A percentile compares a stretch with the other conserved stretches of the same genome.
phyloP scores from a whole-genome alignment of 2,888 invertebrate genomes.

The Hirtodrosophila alboralis region DNA sequence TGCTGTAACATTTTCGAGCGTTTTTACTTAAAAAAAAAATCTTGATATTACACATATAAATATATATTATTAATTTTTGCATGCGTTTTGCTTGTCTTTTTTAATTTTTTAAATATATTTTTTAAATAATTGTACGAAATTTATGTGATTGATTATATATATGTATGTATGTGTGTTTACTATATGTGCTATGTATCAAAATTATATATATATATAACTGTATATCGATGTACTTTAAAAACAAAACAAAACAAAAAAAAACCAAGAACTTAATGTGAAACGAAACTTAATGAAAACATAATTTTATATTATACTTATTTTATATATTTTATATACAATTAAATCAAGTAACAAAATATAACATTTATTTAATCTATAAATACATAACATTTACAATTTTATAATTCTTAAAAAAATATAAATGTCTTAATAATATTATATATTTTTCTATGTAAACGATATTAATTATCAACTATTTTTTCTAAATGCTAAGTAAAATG shows the following conservation, averaged over 20 bases:
- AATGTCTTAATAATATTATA: slow-evolving; percentile 13
- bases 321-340: slow-evolving; percentile 10
- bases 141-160: slow-evolving; percentile 46
- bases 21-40: slow-evolving; percentile 34
- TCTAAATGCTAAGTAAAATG: too few species aligned
- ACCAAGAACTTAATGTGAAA: slow-evolving; percentile 3
- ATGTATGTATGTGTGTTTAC: slow-evolving; percentile 2
- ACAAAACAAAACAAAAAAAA: slow-evolving; percentile 1
- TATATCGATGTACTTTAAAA: slow-evolving; percentile 49
- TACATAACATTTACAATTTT: neutral
- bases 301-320: too few species aligned
- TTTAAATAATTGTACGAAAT: slow-evolving; percentile 41
- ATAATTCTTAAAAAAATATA: slow-evolving; percentile 10
- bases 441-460: slow-evolving; percentile 16
- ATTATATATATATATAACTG: slow-evolving; percentile 33
- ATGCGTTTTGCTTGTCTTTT: slow-evolving; percentile 16
- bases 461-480: too few species aligned
- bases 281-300: slow-evolving; percentile 3
- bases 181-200: slow-evolving; percentile 31
- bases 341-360: slow-evolving; percentile 16
- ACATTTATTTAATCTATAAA: slow-evolving; percentile 5
- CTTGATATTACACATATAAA: too few species aligned
- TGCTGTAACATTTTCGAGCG: slow-evolving; percentile 2
- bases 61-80: neutral
- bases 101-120: too few species aligned